Base-by-base conservation (phyloP, 2,888 invertebrate genomes). In the Antheraea assamensis region DNA sequence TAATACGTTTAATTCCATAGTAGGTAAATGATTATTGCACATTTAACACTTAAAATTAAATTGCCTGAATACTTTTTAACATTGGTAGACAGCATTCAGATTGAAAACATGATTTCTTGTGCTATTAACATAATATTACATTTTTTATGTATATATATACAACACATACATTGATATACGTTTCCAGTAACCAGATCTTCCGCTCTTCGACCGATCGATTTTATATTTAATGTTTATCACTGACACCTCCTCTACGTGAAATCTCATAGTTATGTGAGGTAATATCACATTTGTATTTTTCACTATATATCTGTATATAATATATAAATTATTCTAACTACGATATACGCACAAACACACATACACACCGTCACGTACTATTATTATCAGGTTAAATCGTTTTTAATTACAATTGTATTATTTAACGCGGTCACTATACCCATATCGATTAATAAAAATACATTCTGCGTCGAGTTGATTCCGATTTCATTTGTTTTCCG, bases 31-130 rank as follows among this genome's bases (percentile, higher is more conserved):
- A 93, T 90, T 79, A 94, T 94, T 94, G 94, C 94, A 94, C 94
- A 88, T 89, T 85, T 87, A 91, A 92, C 89, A 92, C 93, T 94
- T 94, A 94, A 87, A 91, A 90, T 87, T 91, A 94, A 81, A 86
- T 88, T 87, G 87, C 85, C 84, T 88, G 85, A 87, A 83, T 87
- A 84, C 82, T 84, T n/a, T n/a, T n/a, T 88, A 88, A 90, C 86
- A 87, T 87, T 85, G 85, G 87, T 86, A 85, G 85, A 86, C 83
- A 84, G 87, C 88, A 85, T 83, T 83, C 81, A 82, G 82, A 80
- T 80, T 82, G 83, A 82, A 80, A 81, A 80, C 82, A 83, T 82
- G 81, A 85, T 82, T 83, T 81, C 82, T 81, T 84, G 83, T 82
- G 82, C 83, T 86, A 82, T 75, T 80, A 78, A 79, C 77, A 76